These are phyloP conservation scores for Amia ocellicauda DNA, from an alignment of 2,113 vertebrate species.

Conservation along the genomic window DNA sequence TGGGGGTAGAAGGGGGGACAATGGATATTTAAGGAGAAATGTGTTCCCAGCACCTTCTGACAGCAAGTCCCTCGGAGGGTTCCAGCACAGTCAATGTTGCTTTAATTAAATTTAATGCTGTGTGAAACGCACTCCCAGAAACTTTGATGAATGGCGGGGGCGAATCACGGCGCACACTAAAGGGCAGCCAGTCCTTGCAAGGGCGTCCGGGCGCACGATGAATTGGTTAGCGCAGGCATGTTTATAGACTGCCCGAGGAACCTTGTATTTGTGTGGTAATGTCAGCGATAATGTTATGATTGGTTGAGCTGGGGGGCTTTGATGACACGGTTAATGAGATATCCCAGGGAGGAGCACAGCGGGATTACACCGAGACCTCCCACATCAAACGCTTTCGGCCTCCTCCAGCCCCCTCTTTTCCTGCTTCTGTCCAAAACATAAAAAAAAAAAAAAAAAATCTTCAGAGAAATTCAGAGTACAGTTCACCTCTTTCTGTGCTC, in stretches of 20 bases:
- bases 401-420: conserved; percentile 33
- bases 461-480: conserved; percentile 52
- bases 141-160: conserved; percentile 82
- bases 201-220: conserved; percentile 74
- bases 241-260: conserved; percentile 86
- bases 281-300: conserved; percentile 97
- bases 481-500: conserved; percentile 44
- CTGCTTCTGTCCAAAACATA: conserved; percentile 33
- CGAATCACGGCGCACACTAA: conserved; percentile 77
- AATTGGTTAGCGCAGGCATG: conserved; percentile 83
- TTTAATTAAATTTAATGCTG: conserved; percentile 90
- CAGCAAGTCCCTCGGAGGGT: conserved; percentile 73
- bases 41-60: conserved; percentile 67
- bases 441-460: conserved; percentile 49
- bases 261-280: conserved; percentile 88
- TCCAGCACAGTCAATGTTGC: conserved; percentile 81
- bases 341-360: conserved; percentile 82
- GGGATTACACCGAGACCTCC: conserved; percentile 85
- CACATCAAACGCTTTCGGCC: conserved; percentile 86
- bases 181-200: conserved; percentile 75
- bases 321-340: conserved; percentile 98
- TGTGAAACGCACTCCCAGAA: conserved; percentile 79
- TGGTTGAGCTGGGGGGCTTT: conserved; percentile 81
- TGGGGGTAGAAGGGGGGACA: conserved; percentile 30
- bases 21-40: conserved; percentile 67